Evolutionary conservation across 2,888 invertebrate species (phyloP).

Genomic region (Balanococcus diminutus): DNA sequence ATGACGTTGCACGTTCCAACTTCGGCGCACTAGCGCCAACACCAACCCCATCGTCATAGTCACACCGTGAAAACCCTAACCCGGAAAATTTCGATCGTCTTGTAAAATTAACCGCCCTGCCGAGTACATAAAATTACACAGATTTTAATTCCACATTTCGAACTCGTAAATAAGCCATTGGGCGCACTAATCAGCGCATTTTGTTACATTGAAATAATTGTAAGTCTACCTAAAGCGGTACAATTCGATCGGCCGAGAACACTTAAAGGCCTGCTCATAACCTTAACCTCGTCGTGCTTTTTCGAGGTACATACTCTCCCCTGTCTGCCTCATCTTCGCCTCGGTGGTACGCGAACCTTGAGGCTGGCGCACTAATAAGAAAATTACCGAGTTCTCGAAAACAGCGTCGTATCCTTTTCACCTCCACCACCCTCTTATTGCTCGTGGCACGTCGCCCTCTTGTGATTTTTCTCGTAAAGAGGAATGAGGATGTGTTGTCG

Average conservation of each 20-base stretch:
- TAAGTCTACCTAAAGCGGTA: not conserved
- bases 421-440: not conserved
- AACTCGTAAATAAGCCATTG: slow-evolving; percentile 10
- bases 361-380: not conserved
- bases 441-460: not conserved
- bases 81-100: slow-evolving; percentile 43
- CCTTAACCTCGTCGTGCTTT: slow-evolving; percentile 14
- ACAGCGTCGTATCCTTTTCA: not conserved
- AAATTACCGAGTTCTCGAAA: not conserved
- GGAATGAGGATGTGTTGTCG: too few relatives aligned
- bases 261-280: not conserved
- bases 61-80: slow-evolving; percentile 4
- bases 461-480: not conserved
- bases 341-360: not conserved
- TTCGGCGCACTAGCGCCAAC: slow-evolving; percentile 16
- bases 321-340: not conserved
- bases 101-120: not conserved
- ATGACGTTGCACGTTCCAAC: not conserved
- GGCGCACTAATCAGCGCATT: not conserved
- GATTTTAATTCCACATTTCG: not conserved
- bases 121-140: not conserved
- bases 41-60: not conserved
- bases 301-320: not conserved
- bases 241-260: slow-evolving; percentile 21
- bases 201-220: not conserved